Percentiles rank a stretch among this genome's conserved stretches.
phyloP scores from a whole-genome alignment of 2,888 invertebrate genomes.

The Pecten maximus region DNA sequence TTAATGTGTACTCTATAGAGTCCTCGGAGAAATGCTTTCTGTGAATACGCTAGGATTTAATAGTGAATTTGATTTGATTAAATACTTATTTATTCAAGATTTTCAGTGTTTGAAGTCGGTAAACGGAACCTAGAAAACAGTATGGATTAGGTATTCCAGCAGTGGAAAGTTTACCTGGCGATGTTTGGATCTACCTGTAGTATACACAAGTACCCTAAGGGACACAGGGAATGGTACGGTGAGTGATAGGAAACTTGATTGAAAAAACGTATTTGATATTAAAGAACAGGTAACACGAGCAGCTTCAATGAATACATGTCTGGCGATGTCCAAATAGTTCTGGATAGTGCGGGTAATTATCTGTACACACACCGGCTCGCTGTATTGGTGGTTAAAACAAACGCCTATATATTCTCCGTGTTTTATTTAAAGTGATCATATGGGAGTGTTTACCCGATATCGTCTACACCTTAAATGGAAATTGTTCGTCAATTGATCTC shows the following conservation, averaged over 20 bases:
- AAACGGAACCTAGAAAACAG: conserved; percentile 22
- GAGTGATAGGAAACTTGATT: not conserved
- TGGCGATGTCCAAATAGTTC: conserved; percentile 3
- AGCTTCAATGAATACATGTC: not conserved
- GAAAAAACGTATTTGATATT: not conserved
- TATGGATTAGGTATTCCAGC: not conserved
- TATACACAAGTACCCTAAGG: not conserved
- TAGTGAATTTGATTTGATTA: conserved; percentile 22
- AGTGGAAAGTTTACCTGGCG: not conserved
- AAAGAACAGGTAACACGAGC: not conserved
- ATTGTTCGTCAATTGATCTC: conserved; percentile 26
- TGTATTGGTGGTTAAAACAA: conserved; percentile 3
- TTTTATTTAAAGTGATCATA: not conserved
- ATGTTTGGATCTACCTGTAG: not conserved
- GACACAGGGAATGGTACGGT: not conserved
- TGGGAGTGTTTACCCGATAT: not conserved
- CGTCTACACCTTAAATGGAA: conserved; percentile 16
- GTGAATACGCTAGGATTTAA: conserved; percentile 10
- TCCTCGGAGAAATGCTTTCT: not conserved
- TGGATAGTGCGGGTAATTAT: not conserved
- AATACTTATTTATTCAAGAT: conserved; percentile 32
- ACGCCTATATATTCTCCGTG: not conserved
- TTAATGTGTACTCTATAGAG: not conserved
- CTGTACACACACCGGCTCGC: not conserved
- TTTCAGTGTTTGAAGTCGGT: not conserved